Base-by-base conservation (phyloP, 2,797 vertebrate genomes). In the Liasis olivaceus region DNA sequence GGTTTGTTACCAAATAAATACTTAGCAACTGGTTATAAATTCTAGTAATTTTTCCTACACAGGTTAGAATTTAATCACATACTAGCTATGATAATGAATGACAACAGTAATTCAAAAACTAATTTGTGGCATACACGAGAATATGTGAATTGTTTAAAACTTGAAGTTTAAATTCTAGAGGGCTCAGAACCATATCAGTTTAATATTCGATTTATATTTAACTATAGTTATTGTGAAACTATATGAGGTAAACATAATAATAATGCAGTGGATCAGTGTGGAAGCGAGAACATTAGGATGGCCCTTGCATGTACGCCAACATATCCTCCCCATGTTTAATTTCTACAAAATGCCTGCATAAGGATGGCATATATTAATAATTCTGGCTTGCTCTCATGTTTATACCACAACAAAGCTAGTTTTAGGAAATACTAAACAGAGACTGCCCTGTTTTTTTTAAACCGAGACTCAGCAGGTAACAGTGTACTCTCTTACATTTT, bases 41-140 rank as follows among this genome's bases (percentile, higher is more conserved):
- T 42, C 12, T 31, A 87, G 58, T 81, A 87, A 90, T 87, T 87
- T 81, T 87, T 90, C 58, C n/a, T 87, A 59, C 2, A 89, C 54
- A 89, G 81, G 54, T 47, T 89, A 90, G 85, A 66, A 93, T 90
- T 90, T 87, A 93, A 90, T 93, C 85, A 95, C 42, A 51, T 88
- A 89, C 1, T 93, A 84, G 47, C 1, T 91, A 56, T 89, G 91
- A 91, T 91, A 84, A 92, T 84, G 88, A 85, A 93, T 63, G 56
- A 88, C 72, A 94, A 28, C 90, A 95, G 91, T 59, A 94, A 93
- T 95, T 92, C 92, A 92, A 85, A 93, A 94, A 77, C 62, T 85
- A 90, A 92, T 93, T 91, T 90, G 36, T 31, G 85, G 66, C 77
- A 31, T 72, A 56, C 42, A 92, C n/a, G 15, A 13, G 64, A 51